Evolutionary conservation across 2,113 vertebrate species (phyloP), one percentile per base, ranked within the genome.

Genomic region (Cyanoramphus novaezelandiae): DNA sequence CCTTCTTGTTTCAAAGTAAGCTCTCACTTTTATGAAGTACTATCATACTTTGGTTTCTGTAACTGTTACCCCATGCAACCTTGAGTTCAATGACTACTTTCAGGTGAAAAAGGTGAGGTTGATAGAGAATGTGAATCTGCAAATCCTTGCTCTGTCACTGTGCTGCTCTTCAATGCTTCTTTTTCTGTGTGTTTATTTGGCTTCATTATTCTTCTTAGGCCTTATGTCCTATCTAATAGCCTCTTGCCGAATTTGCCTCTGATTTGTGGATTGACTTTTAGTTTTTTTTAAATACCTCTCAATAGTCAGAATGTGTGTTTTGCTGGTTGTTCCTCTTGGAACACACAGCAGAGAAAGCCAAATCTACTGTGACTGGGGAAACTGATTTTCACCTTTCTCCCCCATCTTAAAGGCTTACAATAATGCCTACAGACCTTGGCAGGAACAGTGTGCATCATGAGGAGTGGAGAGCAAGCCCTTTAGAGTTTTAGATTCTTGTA

Each of bases 101-200:
- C 49, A 75, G n/a, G 20, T 65, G 23, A 59, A 78, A 76, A 27
- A 84, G 15, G 23, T 28, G 35, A 74, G 39, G 28, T 2, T 67
- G n/a, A 43, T 77, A 52, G 55, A 59, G 60, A 81, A 53, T 0
- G 0, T n/a, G 39, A 47, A 39, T 59, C 29, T 4, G 4, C 68
- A 67, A 88, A 63, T 24, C 47, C 25, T 83, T 29, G 3, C 25
- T 63, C 55, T 88, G 50, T 76, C 47, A 50, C 53, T 57, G 17
- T 44, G 17, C 28, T 82, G 19, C 46, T 90, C 62, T 77, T 21
- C 46, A 77, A 5, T 24, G 21, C 2, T 92, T 4, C 33, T 52
- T 92, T 80, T 67, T 6, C 37, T 37, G 2, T 53, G 28, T 39
- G 9, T 37, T 50, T 68, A 41, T 63, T 75, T 79, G 15, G 19